Percentiles rank a stretch among this genome's conserved stretches.
These are phyloP conservation scores for Atherinomorus stipes DNA, from an alignment of 2,113 vertebrate genomes.

Conservation along the genomic window DNA sequence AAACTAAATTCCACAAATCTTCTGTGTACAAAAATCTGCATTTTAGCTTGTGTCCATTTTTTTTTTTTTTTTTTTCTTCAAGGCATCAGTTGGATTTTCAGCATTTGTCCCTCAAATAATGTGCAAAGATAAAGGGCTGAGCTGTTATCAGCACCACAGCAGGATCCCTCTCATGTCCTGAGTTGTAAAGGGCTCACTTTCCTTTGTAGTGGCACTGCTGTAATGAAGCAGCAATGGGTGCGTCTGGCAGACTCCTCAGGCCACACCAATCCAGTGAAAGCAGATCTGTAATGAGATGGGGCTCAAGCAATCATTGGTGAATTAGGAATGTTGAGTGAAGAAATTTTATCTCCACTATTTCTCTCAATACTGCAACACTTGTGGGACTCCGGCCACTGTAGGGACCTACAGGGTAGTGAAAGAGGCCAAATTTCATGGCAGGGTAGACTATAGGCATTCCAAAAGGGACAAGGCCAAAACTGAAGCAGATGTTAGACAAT, in stretches of 20 bases:
- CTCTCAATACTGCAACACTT: constrained; percentile 49
- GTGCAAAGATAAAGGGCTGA: constrained; percentile 48
- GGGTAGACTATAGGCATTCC: constrained; percentile 4
- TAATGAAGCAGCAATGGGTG: constrained; percentile 44
- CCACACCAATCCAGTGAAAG: constrained; percentile 59
- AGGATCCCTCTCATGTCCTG: constrained; percentile 44
- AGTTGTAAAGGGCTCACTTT: constrained; percentile 40
- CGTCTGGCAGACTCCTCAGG: constrained; percentile 61
- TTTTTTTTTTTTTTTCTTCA: background rate
- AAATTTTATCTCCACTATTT: constrained; percentile 59
- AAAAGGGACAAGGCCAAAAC: constrained; percentile 20
- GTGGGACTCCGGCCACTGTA: background rate
- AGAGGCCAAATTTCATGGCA: constrained; percentile 19
- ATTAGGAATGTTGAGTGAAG: constrained; percentile 53
- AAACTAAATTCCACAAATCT: constrained; percentile 40
- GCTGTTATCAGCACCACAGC: constrained; percentile 51
- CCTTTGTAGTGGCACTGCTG: constrained; percentile 59
- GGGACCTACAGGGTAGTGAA: constrained; percentile 7
- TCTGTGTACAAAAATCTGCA: background rate
- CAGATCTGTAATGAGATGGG: constrained; percentile 58
- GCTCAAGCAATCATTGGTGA: constrained; percentile 53
- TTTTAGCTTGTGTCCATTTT: fast-evolving
- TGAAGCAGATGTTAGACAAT: constrained; percentile 48
- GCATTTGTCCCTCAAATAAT: constrained; percentile 45
- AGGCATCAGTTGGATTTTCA: constrained; percentile 17